A percentile compares a stretch with the other conserved stretches of the same genome.
Evolutionary conservation across 2,888 invertebrate genomes (phyloP).

Genomic region (Orchesellides sinensis): DNA sequence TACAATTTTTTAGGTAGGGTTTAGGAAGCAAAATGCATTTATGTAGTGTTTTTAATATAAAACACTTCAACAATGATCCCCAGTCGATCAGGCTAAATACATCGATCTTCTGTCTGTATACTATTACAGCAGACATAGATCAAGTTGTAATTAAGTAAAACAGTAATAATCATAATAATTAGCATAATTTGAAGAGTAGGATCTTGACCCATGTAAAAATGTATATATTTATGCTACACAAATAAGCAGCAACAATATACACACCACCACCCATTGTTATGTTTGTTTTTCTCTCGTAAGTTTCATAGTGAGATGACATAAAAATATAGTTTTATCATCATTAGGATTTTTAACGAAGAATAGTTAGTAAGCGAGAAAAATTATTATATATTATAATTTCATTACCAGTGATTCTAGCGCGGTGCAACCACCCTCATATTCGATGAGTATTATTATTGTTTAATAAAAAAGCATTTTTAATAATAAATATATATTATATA

Average conservation of each 20-base stretch:
- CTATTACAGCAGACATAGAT: too few species aligned
- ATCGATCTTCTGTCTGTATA: too few species aligned
- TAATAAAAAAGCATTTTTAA: slow-evolving; percentile 67
- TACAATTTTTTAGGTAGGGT: too few species aligned
- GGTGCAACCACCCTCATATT: slow-evolving; percentile 74
- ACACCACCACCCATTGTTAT: too few species aligned
- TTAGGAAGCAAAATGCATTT: too few species aligned
- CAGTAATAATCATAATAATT: too few species aligned
- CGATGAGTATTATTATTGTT: slow-evolving; percentile 72
- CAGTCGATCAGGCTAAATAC: too few species aligned
- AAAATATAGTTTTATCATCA: slow-evolving; percentile 42
- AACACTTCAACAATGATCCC: too few species aligned
- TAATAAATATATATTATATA: slow-evolving; percentile 51
- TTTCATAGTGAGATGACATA: background rate
- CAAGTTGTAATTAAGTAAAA: too few species aligned
- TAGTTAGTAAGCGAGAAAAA: background rate
- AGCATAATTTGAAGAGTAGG: background rate
- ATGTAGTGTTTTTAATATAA: too few species aligned
- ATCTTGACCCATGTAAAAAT: slow-evolving; percentile 9
- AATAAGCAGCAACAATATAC: too few species aligned
- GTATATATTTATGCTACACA: slow-evolving; percentile 64
- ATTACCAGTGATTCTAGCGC: slow-evolving; percentile 70
- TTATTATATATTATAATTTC: slow-evolving; percentile 59
- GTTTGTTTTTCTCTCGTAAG: too few species aligned
- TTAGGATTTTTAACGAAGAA: background rate